Percentiles rank a stretch among this genome's conserved stretches.
Conservation (phyloP, 1,140 invertebrate species). For the Brachionus manjavacas region DNA sequence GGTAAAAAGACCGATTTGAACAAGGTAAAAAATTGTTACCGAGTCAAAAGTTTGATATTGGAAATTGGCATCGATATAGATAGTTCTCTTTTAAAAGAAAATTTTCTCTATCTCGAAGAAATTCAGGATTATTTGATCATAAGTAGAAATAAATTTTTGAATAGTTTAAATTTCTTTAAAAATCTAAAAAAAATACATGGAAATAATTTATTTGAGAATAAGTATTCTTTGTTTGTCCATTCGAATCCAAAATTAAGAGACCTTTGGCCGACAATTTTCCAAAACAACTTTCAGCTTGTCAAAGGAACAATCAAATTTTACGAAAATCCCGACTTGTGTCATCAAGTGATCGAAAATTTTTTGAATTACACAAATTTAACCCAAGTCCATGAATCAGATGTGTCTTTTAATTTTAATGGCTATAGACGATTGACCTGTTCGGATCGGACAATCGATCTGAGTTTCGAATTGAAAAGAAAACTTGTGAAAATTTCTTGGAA, state of each 20-base stretch:
- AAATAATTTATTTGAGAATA: constrained; percentile 5
- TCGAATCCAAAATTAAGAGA: constrained; percentile 18
- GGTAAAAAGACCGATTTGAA: background rate
- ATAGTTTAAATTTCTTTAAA: background rate
- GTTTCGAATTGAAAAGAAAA: background rate
- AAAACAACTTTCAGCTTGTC: background rate
- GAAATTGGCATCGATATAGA: background rate
- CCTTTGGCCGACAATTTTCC: background rate
- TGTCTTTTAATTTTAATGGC: constrained; percentile 35
- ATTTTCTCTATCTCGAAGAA: constrained; percentile 23
- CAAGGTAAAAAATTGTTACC: background rate
- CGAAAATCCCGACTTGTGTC: background rate
- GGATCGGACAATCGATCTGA: background rate
- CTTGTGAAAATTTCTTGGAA: background rate
- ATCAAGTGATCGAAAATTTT: background rate
- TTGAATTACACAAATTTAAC: background rate
- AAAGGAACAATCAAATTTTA: constrained; percentile 1
- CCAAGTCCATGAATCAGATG: background rate
- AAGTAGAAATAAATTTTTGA: background rate
- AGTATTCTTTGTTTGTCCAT: constrained; percentile 24
- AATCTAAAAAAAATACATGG: background rate
- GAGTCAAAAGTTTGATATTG: constrained; percentile 4
- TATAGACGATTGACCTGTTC: constrained; percentile 11
- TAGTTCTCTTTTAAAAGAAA: background rate
- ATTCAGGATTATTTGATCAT: background rate